These are phyloP conservation scores for Beaufortia kweichowensis DNA, from an alignment of 2,113 vertebrate species.

Conservation along the genomic window DNA sequence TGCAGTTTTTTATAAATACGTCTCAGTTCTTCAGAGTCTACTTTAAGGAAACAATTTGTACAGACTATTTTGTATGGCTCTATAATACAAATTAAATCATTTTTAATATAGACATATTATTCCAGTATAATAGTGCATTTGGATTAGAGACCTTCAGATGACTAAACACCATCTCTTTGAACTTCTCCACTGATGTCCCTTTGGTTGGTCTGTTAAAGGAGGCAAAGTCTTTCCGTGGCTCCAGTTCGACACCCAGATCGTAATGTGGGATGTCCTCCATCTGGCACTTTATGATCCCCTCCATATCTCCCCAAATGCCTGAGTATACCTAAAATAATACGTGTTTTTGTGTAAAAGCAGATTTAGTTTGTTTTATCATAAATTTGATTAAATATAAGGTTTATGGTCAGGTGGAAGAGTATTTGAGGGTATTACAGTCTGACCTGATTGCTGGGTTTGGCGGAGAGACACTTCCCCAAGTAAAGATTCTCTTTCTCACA, in stretches of 20 bases:
- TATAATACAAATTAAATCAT: too few species aligned
- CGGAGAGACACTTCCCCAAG: constrained; percentile 92
- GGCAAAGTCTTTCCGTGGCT: constrained; percentile 83
- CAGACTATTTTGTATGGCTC: too few species aligned
- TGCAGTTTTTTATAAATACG: too few species aligned
- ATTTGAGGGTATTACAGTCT: too few species aligned
- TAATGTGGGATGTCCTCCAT: constrained; percentile 85
- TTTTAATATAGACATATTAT: too few species aligned
- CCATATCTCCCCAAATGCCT: constrained; percentile 91
- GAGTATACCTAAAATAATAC: constrained; percentile 83
- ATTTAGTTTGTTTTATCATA: too few species aligned
- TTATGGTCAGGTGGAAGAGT: too few species aligned
- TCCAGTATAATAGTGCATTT: too few species aligned
- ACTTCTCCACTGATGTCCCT: constrained; percentile 95
- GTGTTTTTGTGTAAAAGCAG: neutral
- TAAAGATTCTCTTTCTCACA: constrained; percentile 93
- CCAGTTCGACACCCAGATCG: constrained; percentile 85
- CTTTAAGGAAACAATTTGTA: too few species aligned
- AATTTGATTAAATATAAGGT: too few species aligned
- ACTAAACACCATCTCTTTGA: constrained; percentile 94
- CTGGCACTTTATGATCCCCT: constrained; percentile 93
- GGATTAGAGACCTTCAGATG: constrained; percentile 82
- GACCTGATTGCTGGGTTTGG: constrained; percentile 90
- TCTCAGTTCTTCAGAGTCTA: too few species aligned
- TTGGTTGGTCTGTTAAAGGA: constrained; percentile 91